phyloP scores from a whole-genome alignment of 2,797 vertebrate species.

The Accipiter superciliosus region DNA sequence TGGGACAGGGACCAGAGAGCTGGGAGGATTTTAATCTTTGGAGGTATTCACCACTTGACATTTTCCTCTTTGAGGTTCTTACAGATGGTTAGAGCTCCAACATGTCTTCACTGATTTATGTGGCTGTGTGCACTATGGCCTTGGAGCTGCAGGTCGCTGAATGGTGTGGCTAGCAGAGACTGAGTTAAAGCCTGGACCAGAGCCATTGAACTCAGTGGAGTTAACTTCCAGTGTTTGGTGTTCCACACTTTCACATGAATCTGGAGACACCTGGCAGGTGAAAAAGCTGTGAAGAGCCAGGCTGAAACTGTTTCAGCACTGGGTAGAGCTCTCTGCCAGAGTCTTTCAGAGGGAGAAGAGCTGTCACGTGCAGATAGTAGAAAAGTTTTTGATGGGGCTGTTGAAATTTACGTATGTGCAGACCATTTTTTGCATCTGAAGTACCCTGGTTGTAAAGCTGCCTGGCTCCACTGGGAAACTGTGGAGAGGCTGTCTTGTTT shows the following conservation, averaged over 20 bases:
- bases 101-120: not conserved
- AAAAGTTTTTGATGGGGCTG: not conserved
- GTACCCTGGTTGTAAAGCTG: not conserved
- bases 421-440: rapidly evolving
- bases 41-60: rapidly evolving
- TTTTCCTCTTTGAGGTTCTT: not conserved
- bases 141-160: not conserved
- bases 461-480: not conserved
- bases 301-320: not conserved
- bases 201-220: not conserved
- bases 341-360: not conserved
- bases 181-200: not conserved
- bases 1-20: not conserved
- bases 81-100: not conserved
- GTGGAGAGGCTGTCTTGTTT: not conserved
- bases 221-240: not conserved
- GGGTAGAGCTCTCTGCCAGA: not conserved
- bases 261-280: not conserved
- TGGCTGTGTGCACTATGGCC: rapidly evolving
- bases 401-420: rapidly evolving
- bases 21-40: not conserved
- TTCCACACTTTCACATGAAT: not conserved
- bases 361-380: not conserved
- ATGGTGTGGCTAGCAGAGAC: not conserved
- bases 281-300: not conserved